Percentiles rank a stretch among this genome's conserved stretches.
phyloP scores from a whole-genome alignment of 2,797 vertebrate genomes.

The Knipowitschia caucasica region DNA sequence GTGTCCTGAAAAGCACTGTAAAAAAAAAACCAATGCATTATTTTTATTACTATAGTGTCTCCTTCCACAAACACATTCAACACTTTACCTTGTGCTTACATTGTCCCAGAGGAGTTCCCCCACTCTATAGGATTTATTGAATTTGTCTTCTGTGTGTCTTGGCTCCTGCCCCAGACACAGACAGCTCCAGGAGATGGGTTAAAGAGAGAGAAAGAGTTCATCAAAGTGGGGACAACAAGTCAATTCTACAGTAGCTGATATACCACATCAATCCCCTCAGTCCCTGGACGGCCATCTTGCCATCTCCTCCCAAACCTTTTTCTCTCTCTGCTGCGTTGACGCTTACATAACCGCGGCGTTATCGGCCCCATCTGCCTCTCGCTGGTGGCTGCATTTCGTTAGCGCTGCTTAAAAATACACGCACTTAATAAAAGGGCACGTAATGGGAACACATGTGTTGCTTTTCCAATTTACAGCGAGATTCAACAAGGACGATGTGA shows the following conservation, averaged over 20 bases:
- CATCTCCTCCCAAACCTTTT: conserved; percentile 11
- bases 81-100: background rate
- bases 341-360: conserved; percentile 73
- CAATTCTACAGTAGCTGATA: conserved; percentile 60
- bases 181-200: conserved; percentile 52
- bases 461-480: background rate
- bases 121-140: conserved; percentile 18
- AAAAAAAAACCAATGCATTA: no score
- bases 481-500: background rate
- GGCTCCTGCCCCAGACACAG: conserved; percentile 42
- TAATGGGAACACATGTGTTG: background rate
- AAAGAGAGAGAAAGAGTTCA: conserved; percentile 63
- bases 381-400: conserved; percentile 51
- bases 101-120: background rate
- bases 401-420: conserved; percentile 26
- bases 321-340: conserved; percentile 43
- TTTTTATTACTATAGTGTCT: no score
- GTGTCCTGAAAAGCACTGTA: no score
- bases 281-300: conserved; percentile 12
- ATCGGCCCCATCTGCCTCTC: conserved; percentile 68
- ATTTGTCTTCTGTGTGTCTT: conserved; percentile 34
- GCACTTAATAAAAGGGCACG: conserved; percentile 19
- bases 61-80: no score
- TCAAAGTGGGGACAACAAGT: conserved; percentile 60
- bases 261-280: conserved; percentile 47